phyloP scores from a whole-genome alignment of 2,888 invertebrate genomes.

The Creontiades dilutus region DNA sequence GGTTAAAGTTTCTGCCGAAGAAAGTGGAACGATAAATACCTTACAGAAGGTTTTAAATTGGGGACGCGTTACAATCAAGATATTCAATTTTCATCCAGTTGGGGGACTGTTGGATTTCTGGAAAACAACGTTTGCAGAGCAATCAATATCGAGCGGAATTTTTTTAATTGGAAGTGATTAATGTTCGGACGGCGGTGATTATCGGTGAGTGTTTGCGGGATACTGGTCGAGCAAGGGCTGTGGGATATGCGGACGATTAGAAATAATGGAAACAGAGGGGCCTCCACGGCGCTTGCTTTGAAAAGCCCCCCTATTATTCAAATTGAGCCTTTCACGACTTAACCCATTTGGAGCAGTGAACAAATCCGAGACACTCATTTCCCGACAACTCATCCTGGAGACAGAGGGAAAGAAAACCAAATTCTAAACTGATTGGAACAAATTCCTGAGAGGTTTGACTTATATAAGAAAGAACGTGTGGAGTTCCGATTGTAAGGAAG shows the following conservation, averaged over 20 bases:
- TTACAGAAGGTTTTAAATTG: too few species aligned
- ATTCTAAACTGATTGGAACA: too few species aligned
- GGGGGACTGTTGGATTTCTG: background rate
- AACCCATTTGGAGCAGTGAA: background rate
- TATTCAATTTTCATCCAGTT: background rate
- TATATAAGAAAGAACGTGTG: too few species aligned
- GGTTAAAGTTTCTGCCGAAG: too few species aligned
- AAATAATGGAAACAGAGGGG: slow-evolving; percentile 46
- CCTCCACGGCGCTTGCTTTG: slow-evolving; percentile 25
- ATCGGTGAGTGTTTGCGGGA: slow-evolving; percentile 44
- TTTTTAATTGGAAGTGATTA: slow-evolving; percentile 51
- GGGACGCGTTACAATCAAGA: background rate
- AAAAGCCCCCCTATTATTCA: slow-evolving; percentile 38
- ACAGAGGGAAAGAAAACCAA: background rate
- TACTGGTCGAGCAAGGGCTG: slow-evolving; percentile 24
- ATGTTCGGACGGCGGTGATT: slow-evolving; percentile 40
- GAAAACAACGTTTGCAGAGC: slow-evolving; percentile 1
- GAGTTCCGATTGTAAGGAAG: too few species aligned
- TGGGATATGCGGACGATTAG: slow-evolving; percentile 46
- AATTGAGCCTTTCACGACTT: slow-evolving; percentile 35
- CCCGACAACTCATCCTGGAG: background rate
- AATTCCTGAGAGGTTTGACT: too few species aligned
- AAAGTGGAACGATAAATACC: too few species aligned
- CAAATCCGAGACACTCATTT: background rate
- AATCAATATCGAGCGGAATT: slow-evolving; percentile 14